Evolutionary conservation across 2,888 invertebrate genomes (phyloP).

Genomic region (Microctonus brassicae): DNA sequence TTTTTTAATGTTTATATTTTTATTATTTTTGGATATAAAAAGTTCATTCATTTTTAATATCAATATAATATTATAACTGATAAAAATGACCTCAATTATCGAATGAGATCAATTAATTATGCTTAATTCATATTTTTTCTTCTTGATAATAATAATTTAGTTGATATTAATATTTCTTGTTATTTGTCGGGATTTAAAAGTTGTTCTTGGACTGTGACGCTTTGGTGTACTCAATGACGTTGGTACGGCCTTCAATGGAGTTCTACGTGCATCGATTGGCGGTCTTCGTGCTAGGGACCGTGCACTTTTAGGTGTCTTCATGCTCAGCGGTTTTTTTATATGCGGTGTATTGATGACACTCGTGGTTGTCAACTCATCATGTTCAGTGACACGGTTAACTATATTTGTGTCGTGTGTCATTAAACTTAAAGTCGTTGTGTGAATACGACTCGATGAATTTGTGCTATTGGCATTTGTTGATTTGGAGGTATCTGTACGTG

Average conservation of each 20-base stretch:
- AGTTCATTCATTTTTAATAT: not conserved
- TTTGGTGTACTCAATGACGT: conserved; percentile 56
- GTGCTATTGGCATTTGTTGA: conserved; percentile 36
- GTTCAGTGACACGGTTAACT: conserved; percentile 48
- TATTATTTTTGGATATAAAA: conserved; percentile 1
- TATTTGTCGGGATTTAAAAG: conserved; percentile 56
- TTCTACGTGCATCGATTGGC: conserved; percentile 72
- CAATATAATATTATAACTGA: not conserved
- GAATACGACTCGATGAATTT: conserved; percentile 33
- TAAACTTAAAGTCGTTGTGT: not conserved
- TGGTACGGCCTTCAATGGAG: conserved; percentile 73
- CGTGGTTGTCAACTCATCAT: conserved; percentile 41
- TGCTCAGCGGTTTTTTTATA: conserved; percentile 74
- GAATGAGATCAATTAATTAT: conserved; percentile 13
- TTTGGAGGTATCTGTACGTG: conserved; percentile 5
- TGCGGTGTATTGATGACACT: conserved; percentile 70
- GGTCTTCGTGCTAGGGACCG: conserved; percentile 70
- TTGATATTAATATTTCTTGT: conserved; percentile 50
- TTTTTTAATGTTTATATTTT: conserved; percentile 22
- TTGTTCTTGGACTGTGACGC: conserved; percentile 61
- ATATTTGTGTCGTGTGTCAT: conserved; percentile 42
- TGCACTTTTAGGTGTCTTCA: conserved; percentile 73
- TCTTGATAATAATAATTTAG: conserved; percentile 23
- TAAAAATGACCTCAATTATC: conserved; percentile 1
- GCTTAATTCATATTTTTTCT: not conserved